Evolutionary conservation across 2,888 invertebrate genomes (phyloP).

Genomic region (Netelia virgata): DNA sequence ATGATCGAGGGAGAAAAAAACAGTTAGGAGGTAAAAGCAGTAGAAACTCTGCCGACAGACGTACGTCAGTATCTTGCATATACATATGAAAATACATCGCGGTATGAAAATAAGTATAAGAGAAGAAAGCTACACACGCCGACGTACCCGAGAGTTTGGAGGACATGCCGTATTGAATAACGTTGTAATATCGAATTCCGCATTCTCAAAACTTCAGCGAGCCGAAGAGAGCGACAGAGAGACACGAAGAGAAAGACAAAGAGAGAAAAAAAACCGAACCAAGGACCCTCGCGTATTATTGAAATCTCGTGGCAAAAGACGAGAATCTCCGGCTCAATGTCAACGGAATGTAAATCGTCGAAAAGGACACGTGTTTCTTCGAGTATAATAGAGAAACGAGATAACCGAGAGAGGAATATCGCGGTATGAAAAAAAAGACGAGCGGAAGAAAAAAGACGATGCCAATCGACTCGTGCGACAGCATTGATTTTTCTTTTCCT

Average conservation of each 20-base stretch:
- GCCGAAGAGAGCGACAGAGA: constrained; percentile 16
- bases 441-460: not conserved
- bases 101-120: constrained; percentile 54
- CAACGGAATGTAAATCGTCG: constrained; percentile 69
- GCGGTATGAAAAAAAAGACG: not conserved
- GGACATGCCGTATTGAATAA: constrained; percentile 79
- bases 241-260: constrained; percentile 35
- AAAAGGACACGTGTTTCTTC: constrained; percentile 35
- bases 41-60: constrained; percentile 46
- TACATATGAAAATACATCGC: not conserved
- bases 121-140: constrained; percentile 38
- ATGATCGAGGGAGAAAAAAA: constrained; percentile 8
- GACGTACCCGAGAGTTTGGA: constrained; percentile 44
- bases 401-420: not conserved
- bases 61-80: constrained; percentile 27
- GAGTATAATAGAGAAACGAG: constrained; percentile 9
- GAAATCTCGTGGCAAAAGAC: constrained; percentile 73
- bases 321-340: constrained; percentile 60
- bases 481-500: not conserved
- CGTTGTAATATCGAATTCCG: constrained; percentile 82
- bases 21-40: constrained; percentile 18
- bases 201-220: constrained; percentile 65
- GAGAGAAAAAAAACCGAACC: constrained; percentile 67
- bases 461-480: not conserved
- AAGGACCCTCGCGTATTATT: constrained; percentile 76